Evolutionary conservation across 64 coral and sea anemone species (phyloP).

Genomic region (Dendrophyllia cribrosa): DNA sequence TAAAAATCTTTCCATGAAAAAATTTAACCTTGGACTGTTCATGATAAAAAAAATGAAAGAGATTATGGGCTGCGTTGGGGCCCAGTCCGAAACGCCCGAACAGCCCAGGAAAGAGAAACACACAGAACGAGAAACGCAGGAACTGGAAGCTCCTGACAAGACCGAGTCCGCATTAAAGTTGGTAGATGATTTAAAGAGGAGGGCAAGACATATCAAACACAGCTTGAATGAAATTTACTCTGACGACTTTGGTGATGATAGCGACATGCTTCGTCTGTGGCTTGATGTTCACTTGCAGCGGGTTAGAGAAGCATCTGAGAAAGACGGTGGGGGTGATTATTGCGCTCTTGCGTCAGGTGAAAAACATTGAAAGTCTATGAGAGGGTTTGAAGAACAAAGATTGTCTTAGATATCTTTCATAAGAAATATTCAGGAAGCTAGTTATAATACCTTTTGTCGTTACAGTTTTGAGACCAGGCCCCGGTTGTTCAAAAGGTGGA

Average conservation of each 20-base stretch:
- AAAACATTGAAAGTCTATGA: neutral
- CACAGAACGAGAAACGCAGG: neutral
- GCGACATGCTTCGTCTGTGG: constrained; percentile 4
- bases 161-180: too few relatives aligned
- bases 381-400: too few relatives aligned
- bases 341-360: neutral
- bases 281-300: neutral
- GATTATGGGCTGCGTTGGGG: neutral
- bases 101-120: neutral
- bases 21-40: constrained; percentile 11
- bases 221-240: neutral
- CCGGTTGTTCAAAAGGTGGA: too few relatives aligned
- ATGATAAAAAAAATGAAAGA: constrained; percentile 22
- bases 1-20: neutral
- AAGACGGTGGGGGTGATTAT: neutral
- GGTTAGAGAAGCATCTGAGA: neutral
- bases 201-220: neutral
- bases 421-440: too few relatives aligned
- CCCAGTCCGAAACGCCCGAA: neutral
- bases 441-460: too few relatives aligned
- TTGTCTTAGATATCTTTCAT: too few relatives aligned
- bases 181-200: neutral
- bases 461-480: too few relatives aligned
- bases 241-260: constrained; percentile 11
- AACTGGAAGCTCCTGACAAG: neutral